These are phyloP conservation scores for Drosophila mojavensis DNA, from an alignment of 1,140 invertebrate genomes.

Conservation along the genomic window DNA sequence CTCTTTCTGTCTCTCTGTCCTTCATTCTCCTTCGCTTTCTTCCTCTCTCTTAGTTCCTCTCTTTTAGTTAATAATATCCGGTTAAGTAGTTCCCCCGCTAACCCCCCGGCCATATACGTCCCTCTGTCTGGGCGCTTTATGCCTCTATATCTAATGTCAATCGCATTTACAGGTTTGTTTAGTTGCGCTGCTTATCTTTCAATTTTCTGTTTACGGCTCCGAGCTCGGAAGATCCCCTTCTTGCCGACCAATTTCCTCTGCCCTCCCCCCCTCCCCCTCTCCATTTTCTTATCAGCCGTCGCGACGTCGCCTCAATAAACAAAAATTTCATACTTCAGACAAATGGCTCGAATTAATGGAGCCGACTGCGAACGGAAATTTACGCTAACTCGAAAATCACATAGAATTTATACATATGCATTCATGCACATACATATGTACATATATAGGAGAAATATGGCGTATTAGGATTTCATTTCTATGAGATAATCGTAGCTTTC, in stretches of 20 bases:
- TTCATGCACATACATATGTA: no score
- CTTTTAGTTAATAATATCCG: constrained; percentile 38
- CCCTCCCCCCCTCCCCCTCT: not conserved
- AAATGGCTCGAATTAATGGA: constrained; percentile 43
- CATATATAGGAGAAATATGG: no score
- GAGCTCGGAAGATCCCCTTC: not conserved
- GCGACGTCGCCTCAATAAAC: constrained; percentile 6
- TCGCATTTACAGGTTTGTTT: not conserved
- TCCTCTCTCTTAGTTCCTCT: not conserved
- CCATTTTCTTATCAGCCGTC: not conserved
- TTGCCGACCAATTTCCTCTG: not conserved
- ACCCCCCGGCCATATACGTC: constrained; percentile 9
- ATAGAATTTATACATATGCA: no score
- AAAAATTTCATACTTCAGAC: constrained; percentile 24
- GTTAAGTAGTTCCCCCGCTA: constrained; percentile 10
- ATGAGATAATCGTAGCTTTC: no score
- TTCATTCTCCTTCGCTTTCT: not conserved
- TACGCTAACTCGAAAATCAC: not conserved
- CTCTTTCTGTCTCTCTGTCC: not conserved
- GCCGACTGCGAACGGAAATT: constrained; percentile 29
- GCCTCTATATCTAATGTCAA: not conserved
- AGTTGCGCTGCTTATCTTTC: constrained; percentile 1
- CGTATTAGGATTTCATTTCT: no score
- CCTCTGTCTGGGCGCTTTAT: not conserved
- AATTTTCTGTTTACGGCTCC: not conserved